Evolutionary conservation across 2,888 invertebrate genomes (phyloP).

Genomic region (Tribolium freemani): DNA sequence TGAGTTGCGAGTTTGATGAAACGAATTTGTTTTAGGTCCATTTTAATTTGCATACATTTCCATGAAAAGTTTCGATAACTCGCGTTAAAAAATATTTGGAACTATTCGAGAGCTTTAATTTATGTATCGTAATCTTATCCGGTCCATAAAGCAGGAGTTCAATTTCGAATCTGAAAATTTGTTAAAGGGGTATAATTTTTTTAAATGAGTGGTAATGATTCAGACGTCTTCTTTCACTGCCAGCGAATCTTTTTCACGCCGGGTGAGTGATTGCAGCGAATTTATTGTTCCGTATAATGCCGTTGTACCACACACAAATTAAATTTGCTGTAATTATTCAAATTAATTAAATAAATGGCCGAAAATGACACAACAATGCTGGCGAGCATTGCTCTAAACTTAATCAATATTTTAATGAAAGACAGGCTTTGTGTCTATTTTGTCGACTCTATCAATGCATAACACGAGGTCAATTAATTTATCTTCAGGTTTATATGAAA

Average conservation of each 20-base stretch:
- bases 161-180: constrained; percentile 13
- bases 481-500: constrained; percentile 1
- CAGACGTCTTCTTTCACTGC: neutral
- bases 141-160: constrained; percentile 18
- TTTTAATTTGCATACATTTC: neutral
- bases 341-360: constrained; percentile 24
- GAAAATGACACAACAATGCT: constrained; percentile 24
- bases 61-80: neutral
- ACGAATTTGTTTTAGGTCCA: neutral
- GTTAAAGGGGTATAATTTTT: neutral
- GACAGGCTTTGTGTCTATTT: constrained; percentile 6
- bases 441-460: constrained; percentile 7
- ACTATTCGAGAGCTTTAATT: neutral
- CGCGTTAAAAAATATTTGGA: neutral
- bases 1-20: neutral
- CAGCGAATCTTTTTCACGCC: constrained; percentile 1
- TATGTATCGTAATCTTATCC: constrained; percentile 9
- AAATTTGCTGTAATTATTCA: constrained; percentile 9
- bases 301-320: constrained; percentile 1
- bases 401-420: constrained; percentile 31
- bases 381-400: neutral
- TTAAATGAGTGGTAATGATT: constrained; percentile 1
- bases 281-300: neutral
- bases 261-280: neutral
- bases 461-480: constrained; percentile 21